Conservation (phyloP, 2,797 vertebrate species). For the Pseudochromis fuscus region DNA sequence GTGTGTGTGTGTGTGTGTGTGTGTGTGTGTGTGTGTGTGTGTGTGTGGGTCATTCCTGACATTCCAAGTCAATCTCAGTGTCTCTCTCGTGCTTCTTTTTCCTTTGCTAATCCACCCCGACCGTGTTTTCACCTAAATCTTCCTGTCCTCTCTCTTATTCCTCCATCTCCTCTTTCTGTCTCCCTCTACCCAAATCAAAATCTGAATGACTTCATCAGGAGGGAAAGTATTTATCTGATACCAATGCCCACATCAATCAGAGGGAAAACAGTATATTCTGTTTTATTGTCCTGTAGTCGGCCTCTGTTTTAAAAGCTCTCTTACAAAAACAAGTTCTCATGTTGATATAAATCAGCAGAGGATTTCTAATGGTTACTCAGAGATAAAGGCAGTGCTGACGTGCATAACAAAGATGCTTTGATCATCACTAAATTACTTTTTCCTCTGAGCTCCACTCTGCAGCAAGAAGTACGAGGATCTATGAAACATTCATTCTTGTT, state of each 20-base stretch:
- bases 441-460: too few species aligned
- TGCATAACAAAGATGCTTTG: too few species aligned
- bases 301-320: too few species aligned
- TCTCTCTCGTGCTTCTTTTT: slow-evolving; percentile 19
- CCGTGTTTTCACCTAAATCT: background rate
- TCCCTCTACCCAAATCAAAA: background rate
- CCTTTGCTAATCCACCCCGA: slow-evolving; percentile 16
- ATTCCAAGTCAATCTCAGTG: slow-evolving; percentile 57
- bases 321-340: too few species aligned
- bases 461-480: background rate
- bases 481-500: background rate
- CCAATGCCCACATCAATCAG: too few species aligned
- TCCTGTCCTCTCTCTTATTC: background rate
- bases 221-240: too few species aligned
- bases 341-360: too few species aligned
- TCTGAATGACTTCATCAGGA: background rate
- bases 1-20: slow-evolving; percentile 19
- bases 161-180: background rate
- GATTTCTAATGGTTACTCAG: too few species aligned
- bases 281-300: too few species aligned
- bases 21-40: slow-evolving; percentile 19
- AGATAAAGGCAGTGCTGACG: too few species aligned
- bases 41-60: slow-evolving; percentile 57
- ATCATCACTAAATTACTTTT: too few species aligned
- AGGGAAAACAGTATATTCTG: too few species aligned